phyloP scores from a whole-genome alignment of 2,113 vertebrate genomes.

The Bombycilla garrulus region DNA sequence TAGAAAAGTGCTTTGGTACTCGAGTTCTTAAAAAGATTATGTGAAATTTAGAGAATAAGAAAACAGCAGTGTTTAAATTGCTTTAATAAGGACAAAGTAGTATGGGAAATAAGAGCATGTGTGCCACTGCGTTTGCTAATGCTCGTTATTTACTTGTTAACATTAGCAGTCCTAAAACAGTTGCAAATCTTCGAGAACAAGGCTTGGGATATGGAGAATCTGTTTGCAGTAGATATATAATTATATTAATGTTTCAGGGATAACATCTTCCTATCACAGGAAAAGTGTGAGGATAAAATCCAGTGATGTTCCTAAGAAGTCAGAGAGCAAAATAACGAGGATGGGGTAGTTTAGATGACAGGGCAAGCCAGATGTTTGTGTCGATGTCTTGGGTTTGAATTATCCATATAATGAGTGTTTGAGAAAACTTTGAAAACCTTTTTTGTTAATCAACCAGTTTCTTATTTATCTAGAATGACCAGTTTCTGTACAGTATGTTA shows the following conservation, averaged over 20 bases:
- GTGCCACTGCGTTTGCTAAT: background rate
- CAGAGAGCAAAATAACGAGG: background rate
- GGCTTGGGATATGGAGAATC: background rate
- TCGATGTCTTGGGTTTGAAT: background rate
- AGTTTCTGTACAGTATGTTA: background rate
- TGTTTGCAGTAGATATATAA: background rate
- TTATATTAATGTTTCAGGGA: background rate
- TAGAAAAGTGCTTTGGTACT: background rate
- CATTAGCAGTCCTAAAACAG: background rate
- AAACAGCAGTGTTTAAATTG: background rate
- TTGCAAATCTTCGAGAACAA: background rate
- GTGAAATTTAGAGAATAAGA: background rate
- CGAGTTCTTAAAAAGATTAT: background rate
- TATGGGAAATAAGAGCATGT: background rate
- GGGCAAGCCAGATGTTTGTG: background rate
- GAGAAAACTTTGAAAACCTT: background rate
- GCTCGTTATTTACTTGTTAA: background rate
- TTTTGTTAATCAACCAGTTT: background rate
- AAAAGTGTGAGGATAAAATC: background rate
- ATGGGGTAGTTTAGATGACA: background rate
- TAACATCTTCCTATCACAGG: background rate
- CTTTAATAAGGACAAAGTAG: background rate
- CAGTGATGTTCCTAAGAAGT: background rate
- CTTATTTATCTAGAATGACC: background rate
- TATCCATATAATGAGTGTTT: background rate